Base-by-base conservation (phyloP, 2,888 invertebrate genomes). In the Trissoscelio sp. region DNA sequence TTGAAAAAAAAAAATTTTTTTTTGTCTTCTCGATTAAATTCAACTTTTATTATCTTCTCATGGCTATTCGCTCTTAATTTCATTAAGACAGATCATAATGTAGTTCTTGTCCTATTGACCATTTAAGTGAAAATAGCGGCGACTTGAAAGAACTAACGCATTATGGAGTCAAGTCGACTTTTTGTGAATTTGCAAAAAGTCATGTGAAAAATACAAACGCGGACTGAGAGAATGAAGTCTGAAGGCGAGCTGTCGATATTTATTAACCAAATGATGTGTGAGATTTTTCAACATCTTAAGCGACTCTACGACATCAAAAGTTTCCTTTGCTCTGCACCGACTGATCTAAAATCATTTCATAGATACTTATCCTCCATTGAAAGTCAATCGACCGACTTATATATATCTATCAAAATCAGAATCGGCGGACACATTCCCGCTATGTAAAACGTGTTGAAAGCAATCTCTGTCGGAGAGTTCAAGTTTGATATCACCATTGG, bases 241-340 rank as follows among this genome's bases (percentile, higher is more conserved):
- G 14, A 42, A 42, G 14, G 39, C 39, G 1, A 14, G 39, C 39
- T 14, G 87, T 87, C 87, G 87, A 79, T 86, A 86, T 88, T 90
- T 89, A 89, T 91, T 89, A 90, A 91, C 89, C 88, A 90, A 90
- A 88, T 88, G 84, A 89, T 89, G 90, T 89, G 90, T 89, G 88
- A 90, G 89, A 48, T 51, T 51, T 58, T 58, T 58, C 7, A 60
- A 60, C 28, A 28, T 20, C 60, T 51, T 28, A 20, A 48, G 4
- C 51, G 86, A 88, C 85, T 85, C 85, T 11, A 20, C 18, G 20
- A 20, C 87, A 85, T 69, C 67, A 2, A 14, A 14, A 16, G 42
- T 31, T 46, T 34, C 81, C 86, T 87, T 87, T 87, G 84, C 85
- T 84, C 84, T 31, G 55, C 42, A 74, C 74, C 83, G 83, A 84